phyloP scores from a whole-genome alignment of 2,888 invertebrate genomes.

The Mycalesis mineus region DNA sequence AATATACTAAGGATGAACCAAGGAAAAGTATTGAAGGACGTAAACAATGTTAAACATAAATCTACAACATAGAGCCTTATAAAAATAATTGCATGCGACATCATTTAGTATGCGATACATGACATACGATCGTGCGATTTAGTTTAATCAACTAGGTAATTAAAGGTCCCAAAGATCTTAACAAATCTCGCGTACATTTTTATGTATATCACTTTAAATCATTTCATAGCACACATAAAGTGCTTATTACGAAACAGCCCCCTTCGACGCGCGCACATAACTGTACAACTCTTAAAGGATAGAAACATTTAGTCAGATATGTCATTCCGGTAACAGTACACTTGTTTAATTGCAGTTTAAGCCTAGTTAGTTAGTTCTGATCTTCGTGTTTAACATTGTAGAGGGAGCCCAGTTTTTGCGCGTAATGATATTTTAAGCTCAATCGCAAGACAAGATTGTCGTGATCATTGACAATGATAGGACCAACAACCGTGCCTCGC shows the following conservation, averaged over 20 bases:
- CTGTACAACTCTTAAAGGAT: constrained; percentile 67
- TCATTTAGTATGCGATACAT: constrained; percentile 1
- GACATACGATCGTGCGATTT: not conserved
- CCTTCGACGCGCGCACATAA: constrained; percentile 51
- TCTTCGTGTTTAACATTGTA: constrained; percentile 63
- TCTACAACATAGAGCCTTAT: too few species aligned
- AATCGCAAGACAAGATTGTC: constrained; percentile 36
- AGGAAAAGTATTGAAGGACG: too few species aligned
- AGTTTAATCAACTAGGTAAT: constrained; percentile 9
- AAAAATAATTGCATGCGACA: not conserved
- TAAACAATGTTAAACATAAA: too few species aligned
- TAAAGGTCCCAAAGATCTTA: constrained; percentile 7
- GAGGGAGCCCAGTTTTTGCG: constrained; percentile 53
- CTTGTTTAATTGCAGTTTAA: constrained; percentile 65
- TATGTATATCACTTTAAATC: constrained; percentile 47
- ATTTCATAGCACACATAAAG: constrained; percentile 54
- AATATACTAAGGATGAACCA: too few species aligned
- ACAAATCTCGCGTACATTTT: constrained; percentile 32
- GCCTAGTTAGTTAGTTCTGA: constrained; percentile 55
- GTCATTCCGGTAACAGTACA: constrained; percentile 67
- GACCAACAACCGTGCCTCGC: constrained; percentile 30
- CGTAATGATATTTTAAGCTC: constrained; percentile 57
- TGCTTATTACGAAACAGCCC: constrained; percentile 64
- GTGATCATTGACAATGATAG: constrained; percentile 19
- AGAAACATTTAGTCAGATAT: constrained; percentile 72